A percentile compares a stretch with the other conserved stretches of the same genome.
Conservation (phyloP, 2,888 invertebrate species). For the Drepanosiphum platanoidis region DNA sequence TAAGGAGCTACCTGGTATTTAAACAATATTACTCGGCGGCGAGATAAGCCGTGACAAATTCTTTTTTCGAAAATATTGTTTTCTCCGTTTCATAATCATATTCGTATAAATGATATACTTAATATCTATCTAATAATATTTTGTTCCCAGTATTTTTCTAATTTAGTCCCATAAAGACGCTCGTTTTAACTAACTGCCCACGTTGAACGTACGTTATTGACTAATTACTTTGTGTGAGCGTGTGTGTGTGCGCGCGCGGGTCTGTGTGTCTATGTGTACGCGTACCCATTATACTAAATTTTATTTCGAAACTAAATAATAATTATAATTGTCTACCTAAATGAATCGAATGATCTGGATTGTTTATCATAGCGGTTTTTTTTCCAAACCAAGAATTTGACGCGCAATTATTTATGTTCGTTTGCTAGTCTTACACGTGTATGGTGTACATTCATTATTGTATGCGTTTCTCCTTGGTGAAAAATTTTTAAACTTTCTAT, state of each 20-base stretch:
- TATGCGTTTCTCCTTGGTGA: not conserved
- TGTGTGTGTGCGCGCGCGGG: not conserved
- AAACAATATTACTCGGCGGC: not conserved
- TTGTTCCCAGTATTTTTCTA: not conserved
- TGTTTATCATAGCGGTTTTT: not conserved
- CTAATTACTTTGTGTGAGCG: not conserved
- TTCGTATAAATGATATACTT: too few relatives aligned
- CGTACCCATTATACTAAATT: not conserved
- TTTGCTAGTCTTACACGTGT: not conserved
- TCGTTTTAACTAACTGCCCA: not conserved
- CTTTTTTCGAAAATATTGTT: not conserved
- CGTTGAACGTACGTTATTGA: not conserved
- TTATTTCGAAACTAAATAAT: not conserved
- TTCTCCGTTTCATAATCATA: not conserved
- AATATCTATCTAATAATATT: not conserved
- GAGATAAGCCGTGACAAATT: not conserved
- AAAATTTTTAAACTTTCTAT: conserved; percentile 32
- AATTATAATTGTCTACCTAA: not conserved
- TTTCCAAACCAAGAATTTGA: not conserved
- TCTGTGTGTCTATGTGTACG: not conserved
- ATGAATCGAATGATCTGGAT: not conserved
- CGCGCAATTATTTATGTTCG: not conserved
- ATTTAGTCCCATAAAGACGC: not conserved
- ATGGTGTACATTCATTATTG: not conserved
- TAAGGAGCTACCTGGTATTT: too few relatives aligned